Evolutionary conservation across 2,888 invertebrate species (phyloP), one percentile per base, ranked within the genome.

Genomic region (Schizaphis graminum): DNA sequence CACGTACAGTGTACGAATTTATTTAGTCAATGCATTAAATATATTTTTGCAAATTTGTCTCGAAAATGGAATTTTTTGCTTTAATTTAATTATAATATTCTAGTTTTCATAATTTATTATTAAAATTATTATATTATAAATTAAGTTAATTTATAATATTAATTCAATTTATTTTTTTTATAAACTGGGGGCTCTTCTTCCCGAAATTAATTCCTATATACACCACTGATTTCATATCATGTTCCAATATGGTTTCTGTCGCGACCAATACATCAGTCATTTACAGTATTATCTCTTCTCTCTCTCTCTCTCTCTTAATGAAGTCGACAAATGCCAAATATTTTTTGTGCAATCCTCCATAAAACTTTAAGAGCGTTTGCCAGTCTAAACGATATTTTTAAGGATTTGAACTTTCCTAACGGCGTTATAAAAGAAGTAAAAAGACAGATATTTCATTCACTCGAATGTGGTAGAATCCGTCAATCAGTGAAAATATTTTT

Each of bases 241-340:
- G 96, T 41, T 95, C 95, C n/a, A 95, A 89, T 87, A 95, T 94
- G 26, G 94, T 93, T 21, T 90, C 89, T 3, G 95, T 91, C 26
- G 95, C 95, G 28, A 95, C 95, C 47, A 95, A 95, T 13, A 95
- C 90, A 89, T 95, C 95, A 90, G 95, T 95, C 93, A 95, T 95
- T 94, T 95, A 95, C 0, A 91, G 84, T 0, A 61, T 47, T 95
- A 10, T 95, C 95, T 89, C 95, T 85, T 95, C 53, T 5, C 87
- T 53, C 4, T 95, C 95, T n/a, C n/a, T n/a, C n/a, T n/a, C n/a
- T 44, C 41, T 44, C 41, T 44, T 44, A 0, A 96, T 92, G 5
- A 95, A 95, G 85, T 95, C 84, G 84, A 96, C 41, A 44, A 44
- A 44, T 44, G 41, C 41, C 96, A 24, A 96, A 95, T n/a, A 95